Evolutionary conservation across 2,888 invertebrate species (phyloP).

Genomic region (Caprella mutica): DNA sequence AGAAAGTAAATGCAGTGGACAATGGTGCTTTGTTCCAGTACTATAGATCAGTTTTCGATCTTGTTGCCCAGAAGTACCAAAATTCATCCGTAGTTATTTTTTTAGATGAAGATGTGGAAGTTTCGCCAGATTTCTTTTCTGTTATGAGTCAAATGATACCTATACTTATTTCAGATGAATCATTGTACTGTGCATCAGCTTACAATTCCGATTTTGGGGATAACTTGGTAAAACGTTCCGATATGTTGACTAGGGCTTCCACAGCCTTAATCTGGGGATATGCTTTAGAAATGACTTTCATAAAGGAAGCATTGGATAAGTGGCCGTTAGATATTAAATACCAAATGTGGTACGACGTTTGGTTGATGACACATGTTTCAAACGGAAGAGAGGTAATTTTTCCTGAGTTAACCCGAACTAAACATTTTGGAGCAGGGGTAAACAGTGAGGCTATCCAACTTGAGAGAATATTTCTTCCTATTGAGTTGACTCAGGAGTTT

Average conservation of each 20-base stretch:
- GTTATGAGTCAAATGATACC: conserved; percentile 29
- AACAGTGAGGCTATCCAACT: not conserved
- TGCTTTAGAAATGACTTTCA: conserved; percentile 15
- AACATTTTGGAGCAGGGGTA: conserved; percentile 18
- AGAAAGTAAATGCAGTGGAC: conserved; percentile 1
- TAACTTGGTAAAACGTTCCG: not conserved
- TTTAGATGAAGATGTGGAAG: conserved; percentile 30
- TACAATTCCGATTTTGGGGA: not conserved
- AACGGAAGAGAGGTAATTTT: conserved; percentile 19
- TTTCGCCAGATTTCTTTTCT: conserved; percentile 32
- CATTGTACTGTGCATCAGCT: conserved; percentile 26
- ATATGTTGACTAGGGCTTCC: conserved; percentile 15
- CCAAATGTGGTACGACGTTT: conserved; percentile 16
- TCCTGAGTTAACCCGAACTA: conserved; percentile 22
- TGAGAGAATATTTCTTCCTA: not conserved
- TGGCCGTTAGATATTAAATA: conserved; percentile 11
- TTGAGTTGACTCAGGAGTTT: not conserved
- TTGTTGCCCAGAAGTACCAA: conserved; percentile 9
- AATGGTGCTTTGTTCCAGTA: conserved; percentile 23
- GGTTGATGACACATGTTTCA: conserved; percentile 13
- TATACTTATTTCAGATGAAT: conserved; percentile 17
- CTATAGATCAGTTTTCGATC: conserved; percentile 22
- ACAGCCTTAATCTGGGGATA: conserved; percentile 30
- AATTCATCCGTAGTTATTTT: conserved; percentile 18
- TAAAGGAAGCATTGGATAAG: conserved; percentile 13